Percentiles rank a stretch among this genome's conserved stretches.
These are phyloP conservation scores for Phataginus tetradactyla DNA, from an alignment of 2,797 vertebrate species.

Conservation along the genomic window DNA sequence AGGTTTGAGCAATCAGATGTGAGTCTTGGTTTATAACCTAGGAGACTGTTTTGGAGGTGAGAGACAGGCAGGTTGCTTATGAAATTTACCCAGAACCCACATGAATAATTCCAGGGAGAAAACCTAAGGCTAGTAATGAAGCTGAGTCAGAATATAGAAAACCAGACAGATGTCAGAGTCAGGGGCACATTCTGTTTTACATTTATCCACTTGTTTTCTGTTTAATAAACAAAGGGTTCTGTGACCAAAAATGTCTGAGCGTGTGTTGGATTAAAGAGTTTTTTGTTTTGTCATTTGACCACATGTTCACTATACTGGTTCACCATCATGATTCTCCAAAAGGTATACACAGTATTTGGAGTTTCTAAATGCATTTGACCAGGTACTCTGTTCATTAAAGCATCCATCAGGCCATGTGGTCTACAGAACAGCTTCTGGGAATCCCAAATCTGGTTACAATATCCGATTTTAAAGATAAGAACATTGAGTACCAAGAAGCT, in stretches of 20 bases:
- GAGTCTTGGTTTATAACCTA: background rate
- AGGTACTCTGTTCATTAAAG: background rate
- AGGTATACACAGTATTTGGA: background rate
- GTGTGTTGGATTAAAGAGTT: background rate
- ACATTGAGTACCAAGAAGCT: background rate
- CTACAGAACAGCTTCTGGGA: conserved; percentile 11
- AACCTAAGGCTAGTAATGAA: background rate
- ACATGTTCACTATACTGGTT: background rate
- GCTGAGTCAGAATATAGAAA: conserved; percentile 39
- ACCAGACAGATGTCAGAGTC: background rate
- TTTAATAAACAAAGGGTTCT: background rate
- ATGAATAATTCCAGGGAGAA: background rate
- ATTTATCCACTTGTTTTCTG: too few species aligned
- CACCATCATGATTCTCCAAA: background rate
- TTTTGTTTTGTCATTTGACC: background rate
- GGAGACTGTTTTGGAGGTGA: background rate
- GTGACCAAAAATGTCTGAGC: background rate
- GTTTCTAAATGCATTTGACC: conserved; percentile 12
- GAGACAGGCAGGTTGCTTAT: background rate
- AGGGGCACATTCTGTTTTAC: background rate
- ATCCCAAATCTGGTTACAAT: background rate
- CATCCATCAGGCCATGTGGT: background rate
- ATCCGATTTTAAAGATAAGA: conserved; percentile 21
- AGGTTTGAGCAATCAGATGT: background rate
- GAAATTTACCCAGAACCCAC: background rate